phyloP scores from a whole-genome alignment of 2,888 invertebrate species.

The Scaptomyza reducta region DNA sequence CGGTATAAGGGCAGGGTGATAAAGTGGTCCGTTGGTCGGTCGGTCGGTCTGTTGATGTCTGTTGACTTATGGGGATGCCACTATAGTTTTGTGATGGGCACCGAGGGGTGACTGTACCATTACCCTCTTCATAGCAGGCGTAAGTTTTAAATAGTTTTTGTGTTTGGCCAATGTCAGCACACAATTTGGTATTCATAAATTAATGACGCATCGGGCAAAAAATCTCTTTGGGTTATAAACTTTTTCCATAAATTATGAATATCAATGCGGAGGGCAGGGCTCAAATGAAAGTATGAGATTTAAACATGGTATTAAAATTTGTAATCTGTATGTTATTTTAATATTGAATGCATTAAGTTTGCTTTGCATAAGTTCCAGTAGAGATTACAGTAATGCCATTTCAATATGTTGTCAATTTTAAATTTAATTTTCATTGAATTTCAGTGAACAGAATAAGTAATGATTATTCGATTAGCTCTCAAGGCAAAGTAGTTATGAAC shows the following conservation, averaged over 20 bases:
- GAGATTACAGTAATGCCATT: slow-evolving; percentile 28
- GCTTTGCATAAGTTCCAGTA: background rate
- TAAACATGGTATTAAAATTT: slow-evolving; percentile 54
- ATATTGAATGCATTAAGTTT: slow-evolving; percentile 14
- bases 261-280: background rate
- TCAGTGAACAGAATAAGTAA: slow-evolving; percentile 3
- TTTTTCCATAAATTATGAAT: slow-evolving; percentile 69
- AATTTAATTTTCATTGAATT: slow-evolving; percentile 28
- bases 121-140: slow-evolving; percentile 45
- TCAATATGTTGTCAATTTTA: slow-evolving; percentile 14
- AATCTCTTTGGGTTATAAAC: slow-evolving; percentile 54
- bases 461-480: slow-evolving; percentile 2
- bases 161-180: slow-evolving; percentile 63
- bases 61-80: slow-evolving; percentile 24
- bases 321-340: slow-evolving; percentile 58
- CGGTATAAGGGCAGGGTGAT: slow-evolving; percentile 19
- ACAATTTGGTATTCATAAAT: slow-evolving; percentile 78
- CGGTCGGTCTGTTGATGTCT: slow-evolving; percentile 35
- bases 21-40: slow-evolving; percentile 21
- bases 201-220: slow-evolving; percentile 63
- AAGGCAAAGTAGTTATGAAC: background rate
- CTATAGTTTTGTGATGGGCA: background rate
- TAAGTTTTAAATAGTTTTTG: slow-evolving; percentile 76
- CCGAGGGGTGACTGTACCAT: background rate
- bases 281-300: slow-evolving; percentile 35